A percentile compares a stretch with the other conserved stretches of the same genome.
These are phyloP conservation scores for Brachymystax lenok DNA, from an alignment of 2,797 vertebrate species.

Conservation along the genomic window DNA sequence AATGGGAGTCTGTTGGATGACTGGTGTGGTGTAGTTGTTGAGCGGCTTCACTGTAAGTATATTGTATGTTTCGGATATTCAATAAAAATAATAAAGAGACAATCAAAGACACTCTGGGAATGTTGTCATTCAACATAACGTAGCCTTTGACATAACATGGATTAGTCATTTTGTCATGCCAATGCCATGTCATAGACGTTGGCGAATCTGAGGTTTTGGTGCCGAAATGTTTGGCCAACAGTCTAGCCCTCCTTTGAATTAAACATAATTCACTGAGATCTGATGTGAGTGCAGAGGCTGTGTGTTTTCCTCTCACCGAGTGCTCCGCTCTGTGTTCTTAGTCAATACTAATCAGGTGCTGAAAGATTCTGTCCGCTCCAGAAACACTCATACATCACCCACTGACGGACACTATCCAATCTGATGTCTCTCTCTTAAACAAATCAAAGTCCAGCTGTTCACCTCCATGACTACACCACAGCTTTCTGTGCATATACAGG, in stretches of 20 bases:
- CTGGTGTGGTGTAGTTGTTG: no score
- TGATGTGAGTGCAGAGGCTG: not conserved
- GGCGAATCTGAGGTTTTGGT: not conserved
- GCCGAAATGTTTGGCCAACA: not conserved
- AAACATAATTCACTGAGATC: not conserved
- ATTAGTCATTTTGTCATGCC: not conserved
- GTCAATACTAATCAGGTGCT: conserved; percentile 49
- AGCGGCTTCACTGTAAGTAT: no score
- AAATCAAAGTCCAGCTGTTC: not conserved
- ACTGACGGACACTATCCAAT: conserved; percentile 2
- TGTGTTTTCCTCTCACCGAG: not conserved
- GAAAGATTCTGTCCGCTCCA: conserved; percentile 34
- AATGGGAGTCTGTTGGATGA: no score
- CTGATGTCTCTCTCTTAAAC: not conserved
- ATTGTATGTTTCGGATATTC: no score
- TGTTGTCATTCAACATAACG: not conserved
- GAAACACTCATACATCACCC: conserved; percentile 2
- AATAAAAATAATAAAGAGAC: no score
- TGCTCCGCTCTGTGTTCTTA: not conserved
- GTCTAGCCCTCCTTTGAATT: not conserved
- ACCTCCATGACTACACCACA: not conserved
- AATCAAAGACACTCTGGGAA: not conserved
- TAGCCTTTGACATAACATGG: not conserved
- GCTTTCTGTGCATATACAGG: not conserved
- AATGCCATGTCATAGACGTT: not conserved